Conservation (phyloP, 1,140 invertebrate genomes). For the Ips typographus region DNA sequence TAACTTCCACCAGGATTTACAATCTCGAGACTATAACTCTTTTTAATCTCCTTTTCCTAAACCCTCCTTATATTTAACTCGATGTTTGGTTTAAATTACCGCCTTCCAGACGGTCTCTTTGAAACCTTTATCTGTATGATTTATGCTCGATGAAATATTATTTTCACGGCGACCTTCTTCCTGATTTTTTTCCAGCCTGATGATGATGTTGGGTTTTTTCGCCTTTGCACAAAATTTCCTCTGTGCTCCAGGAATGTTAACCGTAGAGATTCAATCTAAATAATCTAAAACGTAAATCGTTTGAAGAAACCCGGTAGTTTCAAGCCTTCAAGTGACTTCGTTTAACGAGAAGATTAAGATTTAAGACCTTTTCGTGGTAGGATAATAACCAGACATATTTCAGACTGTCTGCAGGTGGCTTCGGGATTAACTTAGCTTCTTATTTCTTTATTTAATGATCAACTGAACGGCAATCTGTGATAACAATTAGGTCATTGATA, state of each 20-base stretch:
- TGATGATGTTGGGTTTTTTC: no score
- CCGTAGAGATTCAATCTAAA: no score
- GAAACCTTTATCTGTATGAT: conserved; percentile 19
- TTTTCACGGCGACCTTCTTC: conserved; percentile 14
- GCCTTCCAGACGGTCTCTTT: conserved; percentile 22
- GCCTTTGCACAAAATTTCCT: no score
- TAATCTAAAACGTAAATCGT: not conserved
- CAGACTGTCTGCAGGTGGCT: no score
- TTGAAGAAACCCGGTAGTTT: not conserved
- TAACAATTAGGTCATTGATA: no score
- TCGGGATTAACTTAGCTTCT: no score
- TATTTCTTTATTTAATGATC: no score
- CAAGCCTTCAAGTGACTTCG: not conserved
- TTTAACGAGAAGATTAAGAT: conserved; percentile 16
- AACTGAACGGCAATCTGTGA: no score
- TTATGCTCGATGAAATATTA: conserved; percentile 25
- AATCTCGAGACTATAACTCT: conserved; percentile 10
- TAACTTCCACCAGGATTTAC: conserved; percentile 13
- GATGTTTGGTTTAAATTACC: conserved; percentile 16
- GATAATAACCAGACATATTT: not conserved
- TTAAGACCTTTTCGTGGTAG: not conserved
- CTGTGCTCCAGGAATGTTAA: no score
- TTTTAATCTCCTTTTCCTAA: conserved; percentile 15
- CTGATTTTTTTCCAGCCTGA: not conserved
- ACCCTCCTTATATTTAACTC: conserved; percentile 14